phyloP scores from a whole-genome alignment of 2,113 vertebrate species.

The Eptesicus fuscus region DNA sequence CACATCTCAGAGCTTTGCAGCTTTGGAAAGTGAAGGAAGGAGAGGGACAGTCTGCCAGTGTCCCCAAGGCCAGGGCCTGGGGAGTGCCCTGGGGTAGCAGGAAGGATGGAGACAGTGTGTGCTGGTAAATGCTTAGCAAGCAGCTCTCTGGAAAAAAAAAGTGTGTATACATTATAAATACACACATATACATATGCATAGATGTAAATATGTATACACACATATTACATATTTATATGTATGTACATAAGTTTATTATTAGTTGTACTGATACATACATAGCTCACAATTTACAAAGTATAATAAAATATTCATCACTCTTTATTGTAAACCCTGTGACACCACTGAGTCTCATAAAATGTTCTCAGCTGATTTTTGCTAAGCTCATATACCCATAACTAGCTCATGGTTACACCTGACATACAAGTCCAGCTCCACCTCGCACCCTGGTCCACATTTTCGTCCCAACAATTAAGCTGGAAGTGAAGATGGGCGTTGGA shows the following conservation, averaged over 20 bases:
- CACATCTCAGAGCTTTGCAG: background rate
- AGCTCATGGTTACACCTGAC: background rate
- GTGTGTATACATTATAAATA: background rate
- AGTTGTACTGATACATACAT: background rate
- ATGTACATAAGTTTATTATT: background rate
- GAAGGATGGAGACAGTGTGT: background rate
- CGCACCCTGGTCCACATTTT: background rate
- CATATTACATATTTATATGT: background rate
- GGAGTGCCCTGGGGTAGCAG: no score
- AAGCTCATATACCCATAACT: background rate
- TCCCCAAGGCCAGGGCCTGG: background rate
- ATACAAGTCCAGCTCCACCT: background rate
- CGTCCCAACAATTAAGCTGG: background rate
- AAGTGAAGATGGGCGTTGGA: background rate
- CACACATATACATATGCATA: background rate
- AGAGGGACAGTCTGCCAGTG: background rate
- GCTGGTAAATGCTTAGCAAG: background rate
- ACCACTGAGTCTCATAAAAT: background rate
- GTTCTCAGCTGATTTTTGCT: background rate
- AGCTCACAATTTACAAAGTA: background rate
- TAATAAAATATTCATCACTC: background rate
- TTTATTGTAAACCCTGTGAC: background rate
- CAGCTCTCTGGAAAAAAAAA: background rate
- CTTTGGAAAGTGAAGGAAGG: background rate
- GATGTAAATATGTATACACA: background rate